Evolutionary conservation across 2,797 vertebrate genomes (phyloP), one percentile per base, ranked within the genome.

Genomic region (Scleropages formosus): DNA sequence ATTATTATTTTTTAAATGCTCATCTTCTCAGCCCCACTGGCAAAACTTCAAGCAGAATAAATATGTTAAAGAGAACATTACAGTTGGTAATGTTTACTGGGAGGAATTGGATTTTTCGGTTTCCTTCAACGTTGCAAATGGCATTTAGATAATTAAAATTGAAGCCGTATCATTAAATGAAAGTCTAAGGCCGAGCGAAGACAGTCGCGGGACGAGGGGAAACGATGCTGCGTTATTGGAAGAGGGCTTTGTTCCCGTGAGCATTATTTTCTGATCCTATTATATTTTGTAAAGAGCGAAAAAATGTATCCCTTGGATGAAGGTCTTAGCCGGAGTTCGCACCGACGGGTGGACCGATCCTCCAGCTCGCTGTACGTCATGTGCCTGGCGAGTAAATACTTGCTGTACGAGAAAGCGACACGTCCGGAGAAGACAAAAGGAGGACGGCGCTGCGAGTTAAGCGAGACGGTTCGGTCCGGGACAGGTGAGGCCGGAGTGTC

Each of bases 1-100:
- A 83, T 81, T 64, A 71, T 51, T n/a, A 39, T 26, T n/a, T 46
- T 80, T 63, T 75, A 70, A 80, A 79, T 75, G 70, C 75, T 59
- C 78, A 46, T 49, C 69, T 74, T 16, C 68, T 20, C 73, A 74
- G 65, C 18, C 68, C 62, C 8, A 49, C 73, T 79, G 69, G 11
- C 51, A 78, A 72, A 61, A 71, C 72, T 69, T 64, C 47, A 65
- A 26, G 66, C 72, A 77, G 80, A 81, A 53, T 75, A 18, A 78
- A 74, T 75, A 61, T 69, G 68, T 73, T 51, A 75, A 15, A 18
- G 58, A 72, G 18, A 72, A 47, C 60, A 59, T 44, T 72, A 56
- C 39, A 24, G 56, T 44, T 60, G 22, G 44, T 72, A 20, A 39
- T 72, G 70, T 59, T 72, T 72, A 39, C 56, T 9, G 18, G 18